Evolutionary conservation across 2,797 vertebrate genomes (phyloP).

Genomic region (Argya squamiceps): DNA sequence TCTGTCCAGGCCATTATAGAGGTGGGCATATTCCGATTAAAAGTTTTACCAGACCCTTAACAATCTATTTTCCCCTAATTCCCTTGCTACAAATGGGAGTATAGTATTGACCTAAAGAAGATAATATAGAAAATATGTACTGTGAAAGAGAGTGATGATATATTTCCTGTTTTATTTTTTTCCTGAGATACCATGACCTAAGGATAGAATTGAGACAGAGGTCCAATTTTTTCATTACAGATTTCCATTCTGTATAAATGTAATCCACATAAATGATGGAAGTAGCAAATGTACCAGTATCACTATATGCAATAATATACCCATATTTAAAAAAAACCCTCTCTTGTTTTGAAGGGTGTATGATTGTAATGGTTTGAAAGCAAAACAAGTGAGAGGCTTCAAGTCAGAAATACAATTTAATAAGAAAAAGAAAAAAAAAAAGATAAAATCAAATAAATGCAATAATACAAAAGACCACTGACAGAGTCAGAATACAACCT

Average conservation of each 20-base stretch:
- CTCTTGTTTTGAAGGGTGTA: neutral
- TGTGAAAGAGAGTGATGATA: neutral
- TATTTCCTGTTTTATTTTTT: neutral
- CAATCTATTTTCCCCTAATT: constrained; percentile 12
- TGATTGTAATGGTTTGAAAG: too few relatives aligned
- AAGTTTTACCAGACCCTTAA: constrained; percentile 9
- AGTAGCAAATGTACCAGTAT: neutral
- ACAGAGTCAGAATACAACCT: too few relatives aligned
- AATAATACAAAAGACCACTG: too few relatives aligned
- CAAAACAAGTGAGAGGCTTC: too few relatives aligned
- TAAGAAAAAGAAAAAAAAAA: too few relatives aligned
- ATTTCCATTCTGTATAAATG: neutral
- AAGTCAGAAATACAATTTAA: too few relatives aligned
- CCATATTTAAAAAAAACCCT: fast-evolving
- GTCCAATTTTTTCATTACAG: neutral
- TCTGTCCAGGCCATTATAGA: neutral
- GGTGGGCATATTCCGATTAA: neutral
- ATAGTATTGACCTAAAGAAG: neutral
- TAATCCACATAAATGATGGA: neutral
- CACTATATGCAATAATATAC: neutral
- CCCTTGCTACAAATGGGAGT: neutral
- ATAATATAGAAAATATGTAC: neutral
- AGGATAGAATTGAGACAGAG: neutral
- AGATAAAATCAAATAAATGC: too few relatives aligned
- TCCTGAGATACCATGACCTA: neutral